Percentiles rank a stretch among this genome's conserved stretches.
phyloP scores from a whole-genome alignment of 2,888 invertebrate species.

The Limnephilus auricula region DNA sequence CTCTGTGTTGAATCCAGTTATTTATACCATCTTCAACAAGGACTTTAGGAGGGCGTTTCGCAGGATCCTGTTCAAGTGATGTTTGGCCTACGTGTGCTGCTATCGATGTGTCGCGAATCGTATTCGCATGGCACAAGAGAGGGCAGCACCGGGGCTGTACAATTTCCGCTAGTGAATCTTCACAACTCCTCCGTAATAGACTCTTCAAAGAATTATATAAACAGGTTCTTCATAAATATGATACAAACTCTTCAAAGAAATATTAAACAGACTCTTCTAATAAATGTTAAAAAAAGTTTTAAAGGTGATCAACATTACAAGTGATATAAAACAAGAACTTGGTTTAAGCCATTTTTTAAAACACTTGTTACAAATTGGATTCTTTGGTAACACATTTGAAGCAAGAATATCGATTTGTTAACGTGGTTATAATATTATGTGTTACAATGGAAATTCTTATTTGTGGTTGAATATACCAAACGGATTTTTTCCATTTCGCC shows the following conservation, averaged over 20 bases:
- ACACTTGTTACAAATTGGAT: background rate
- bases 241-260: background rate
- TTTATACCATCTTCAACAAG: conserved; percentile 98
- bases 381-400: background rate
- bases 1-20: conserved; percentile 97
- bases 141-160: conserved; percentile 81
- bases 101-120: conserved; percentile 84
- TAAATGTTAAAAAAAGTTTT: background rate
- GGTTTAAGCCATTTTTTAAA: background rate
- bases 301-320: background rate
- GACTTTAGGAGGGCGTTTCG: conserved; percentile 97
- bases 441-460: too few species aligned
- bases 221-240: background rate
- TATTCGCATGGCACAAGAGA: conserved; percentile 79
- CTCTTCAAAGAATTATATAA: conserved; percentile 17
- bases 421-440: too few species aligned
- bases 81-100: conserved; percentile 91
- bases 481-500: background rate
- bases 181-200: conserved; percentile 5
- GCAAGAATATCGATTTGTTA: background rate
- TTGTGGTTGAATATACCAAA: too few species aligned
- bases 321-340: background rate
- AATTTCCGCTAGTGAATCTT: conserved; percentile 72
- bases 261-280: background rate
- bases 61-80: conserved; percentile 97